phyloP scores from a whole-genome alignment of 53 echinoderm and acorn worm species.

The Zoroaster sp. region DNA sequence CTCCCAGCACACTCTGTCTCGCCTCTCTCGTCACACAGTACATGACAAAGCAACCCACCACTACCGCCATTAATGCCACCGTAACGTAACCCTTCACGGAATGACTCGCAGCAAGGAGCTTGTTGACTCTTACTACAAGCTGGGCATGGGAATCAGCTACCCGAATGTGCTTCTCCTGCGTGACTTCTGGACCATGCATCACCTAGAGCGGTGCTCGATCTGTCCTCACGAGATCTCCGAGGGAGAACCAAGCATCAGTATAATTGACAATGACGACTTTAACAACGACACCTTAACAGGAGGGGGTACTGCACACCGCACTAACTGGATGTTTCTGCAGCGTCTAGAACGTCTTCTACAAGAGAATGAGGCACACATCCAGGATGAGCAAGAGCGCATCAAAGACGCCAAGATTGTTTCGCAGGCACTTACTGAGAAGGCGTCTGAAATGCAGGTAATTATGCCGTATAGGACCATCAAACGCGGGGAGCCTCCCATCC shows the following conservation, averaged over 20 bases:
- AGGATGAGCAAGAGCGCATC: background rate
- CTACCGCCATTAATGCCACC: background rate
- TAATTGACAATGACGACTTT: constrained; percentile 36
- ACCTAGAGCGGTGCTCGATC: background rate
- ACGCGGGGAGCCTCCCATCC: background rate
- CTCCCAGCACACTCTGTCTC: background rate
- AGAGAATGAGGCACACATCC: background rate
- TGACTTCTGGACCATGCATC: constrained; percentile 8
- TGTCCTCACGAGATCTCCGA: constrained; percentile 13
- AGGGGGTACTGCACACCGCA: background rate
- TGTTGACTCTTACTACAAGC: background rate
- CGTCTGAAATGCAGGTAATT: too few relatives aligned
- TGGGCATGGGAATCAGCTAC: constrained; percentile 5
- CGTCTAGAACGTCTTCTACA: background rate
- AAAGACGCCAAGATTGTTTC: background rate
- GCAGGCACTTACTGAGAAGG: background rate
- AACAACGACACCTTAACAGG: constrained; percentile 27
- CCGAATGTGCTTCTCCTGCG: background rate
- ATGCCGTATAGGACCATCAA: background rate
- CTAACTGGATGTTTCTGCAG: constrained; percentile 27
- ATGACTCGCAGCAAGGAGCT: background rate
- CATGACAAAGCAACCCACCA: background rate
- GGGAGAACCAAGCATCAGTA: background rate
- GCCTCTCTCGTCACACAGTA: background rate
- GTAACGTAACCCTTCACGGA: background rate